Evolutionary conservation across 2,888 invertebrate species (phyloP), one percentile per base, ranked within the genome.

Genomic region (Cantharis nigra): DNA sequence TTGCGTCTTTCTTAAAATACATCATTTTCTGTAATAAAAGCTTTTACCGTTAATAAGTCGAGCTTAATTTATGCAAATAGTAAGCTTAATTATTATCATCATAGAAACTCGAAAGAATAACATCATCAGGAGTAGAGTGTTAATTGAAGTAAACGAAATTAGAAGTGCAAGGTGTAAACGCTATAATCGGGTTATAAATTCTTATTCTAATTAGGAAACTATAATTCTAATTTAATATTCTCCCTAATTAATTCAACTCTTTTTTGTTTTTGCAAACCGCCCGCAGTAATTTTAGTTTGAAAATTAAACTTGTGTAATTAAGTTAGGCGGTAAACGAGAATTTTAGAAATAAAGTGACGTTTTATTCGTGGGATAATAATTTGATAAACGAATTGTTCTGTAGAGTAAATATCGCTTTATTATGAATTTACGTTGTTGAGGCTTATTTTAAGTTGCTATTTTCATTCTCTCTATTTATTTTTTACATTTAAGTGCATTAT

Each of bases 381-480:
- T 75, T 70, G 30, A 63, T 75, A 75, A 71, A 20, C 64, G 23
- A 71, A 73, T 70, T 65, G 33, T 49, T 67, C 75, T 28, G 72
- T 18, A 33, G 16, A 67, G 67, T 67, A 75, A 75, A 75, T 70
- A 75, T 63, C 63, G 70, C 70, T 75, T 71, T 70, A 70, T 75
- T 75, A 75, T 71, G 64, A 64, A 75, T 75, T 75, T 70, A 71
- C 64, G 33, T 70, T 49, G 70, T 20, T 71, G 64, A 16, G 65
- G 64, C 70, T 18, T 64, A 75, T 64, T 75, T 70, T 23, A 75
- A 75, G 70, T 28, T 49, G 23, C n/a, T 20, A 70, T 70, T 75
- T 73, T 71, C 26, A 49, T 23, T 70, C 65, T 67, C 70, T 70
- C 23, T 75, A 70, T 75, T 75, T 75, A 75, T 75, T 75, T 74